Evolutionary conservation across 2,888 invertebrate species (phyloP).

Genomic region (Trilocha varians): DNA sequence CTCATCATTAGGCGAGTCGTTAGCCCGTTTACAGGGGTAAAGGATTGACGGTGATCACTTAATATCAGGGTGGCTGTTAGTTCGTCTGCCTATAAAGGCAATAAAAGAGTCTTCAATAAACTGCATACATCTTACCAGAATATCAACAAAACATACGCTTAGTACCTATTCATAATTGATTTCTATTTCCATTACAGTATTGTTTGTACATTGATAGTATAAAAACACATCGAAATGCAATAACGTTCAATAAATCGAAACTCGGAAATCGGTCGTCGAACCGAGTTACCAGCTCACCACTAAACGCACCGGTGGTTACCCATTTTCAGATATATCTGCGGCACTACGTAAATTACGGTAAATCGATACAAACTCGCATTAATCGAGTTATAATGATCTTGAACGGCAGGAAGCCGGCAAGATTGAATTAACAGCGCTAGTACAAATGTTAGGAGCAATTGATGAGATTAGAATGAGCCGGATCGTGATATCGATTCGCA

Average conservation of each 20-base stretch:
- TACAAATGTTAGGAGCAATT: constrained; percentile 21
- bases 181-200: too few species aligned
- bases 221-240: background rate
- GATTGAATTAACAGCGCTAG: constrained; percentile 14
- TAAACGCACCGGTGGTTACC: background rate
- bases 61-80: too few species aligned
- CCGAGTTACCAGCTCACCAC: background rate
- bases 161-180: too few species aligned
- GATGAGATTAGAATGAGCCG: constrained; percentile 16
- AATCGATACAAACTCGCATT: constrained; percentile 4
- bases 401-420: background rate
- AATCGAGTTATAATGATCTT: constrained; percentile 3
- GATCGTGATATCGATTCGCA: constrained; percentile 17
- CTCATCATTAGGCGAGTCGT: too few species aligned
- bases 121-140: too few species aligned
- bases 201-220: too few species aligned
- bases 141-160: too few species aligned
- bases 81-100: too few species aligned
- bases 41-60: too few species aligned
- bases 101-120: too few species aligned
- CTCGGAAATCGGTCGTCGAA: background rate
- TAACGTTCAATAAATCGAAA: background rate
- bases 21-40: too few species aligned
- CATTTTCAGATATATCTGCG: background rate
- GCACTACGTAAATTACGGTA: constrained; percentile 4